Evolutionary conservation across 2,113 vertebrate species (phyloP).

Genomic region (Fulica atra): DNA sequence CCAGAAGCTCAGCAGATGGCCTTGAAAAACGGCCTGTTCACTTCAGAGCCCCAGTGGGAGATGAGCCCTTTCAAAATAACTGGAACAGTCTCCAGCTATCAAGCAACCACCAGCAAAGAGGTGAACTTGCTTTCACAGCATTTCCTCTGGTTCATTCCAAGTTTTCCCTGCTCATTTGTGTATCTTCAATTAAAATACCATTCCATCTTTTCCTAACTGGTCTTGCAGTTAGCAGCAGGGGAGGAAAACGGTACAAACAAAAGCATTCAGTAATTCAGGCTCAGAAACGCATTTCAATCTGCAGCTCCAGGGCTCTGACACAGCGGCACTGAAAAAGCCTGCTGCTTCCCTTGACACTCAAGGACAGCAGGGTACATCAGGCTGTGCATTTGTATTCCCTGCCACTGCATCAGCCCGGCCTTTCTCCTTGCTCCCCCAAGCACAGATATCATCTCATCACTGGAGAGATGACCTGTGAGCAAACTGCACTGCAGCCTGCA

Average conservation of each 20-base stretch:
- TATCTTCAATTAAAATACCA: neutral
- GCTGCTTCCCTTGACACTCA: neutral
- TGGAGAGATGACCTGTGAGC: neutral
- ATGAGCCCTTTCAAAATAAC: constrained; percentile 33
- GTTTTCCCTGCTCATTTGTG: neutral
- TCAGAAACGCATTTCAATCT: neutral
- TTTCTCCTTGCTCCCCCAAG: neutral
- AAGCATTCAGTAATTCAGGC: neutral
- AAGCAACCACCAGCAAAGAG: constrained; percentile 10
- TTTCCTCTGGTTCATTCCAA: constrained; percentile 34
- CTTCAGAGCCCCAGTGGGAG: constrained; percentile 26
- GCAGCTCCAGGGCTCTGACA: neutral
- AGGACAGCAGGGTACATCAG: neutral
- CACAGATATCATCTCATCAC: constrained; percentile 44
- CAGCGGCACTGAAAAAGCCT: neutral
- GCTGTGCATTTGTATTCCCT: constrained; percentile 21
- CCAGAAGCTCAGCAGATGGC: constrained; percentile 51
- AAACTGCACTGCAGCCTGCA: neutral
- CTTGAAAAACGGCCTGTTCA: neutral
- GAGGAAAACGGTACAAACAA: neutral
- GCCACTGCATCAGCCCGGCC: neutral
- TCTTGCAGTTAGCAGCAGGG: neutral
- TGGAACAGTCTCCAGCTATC: constrained; percentile 3
- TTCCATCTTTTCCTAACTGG: neutral
- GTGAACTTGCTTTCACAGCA: constrained; percentile 22